phyloP scores from a whole-genome alignment of 2,797 vertebrate species.

The Coccyzus lansbergi region DNA sequence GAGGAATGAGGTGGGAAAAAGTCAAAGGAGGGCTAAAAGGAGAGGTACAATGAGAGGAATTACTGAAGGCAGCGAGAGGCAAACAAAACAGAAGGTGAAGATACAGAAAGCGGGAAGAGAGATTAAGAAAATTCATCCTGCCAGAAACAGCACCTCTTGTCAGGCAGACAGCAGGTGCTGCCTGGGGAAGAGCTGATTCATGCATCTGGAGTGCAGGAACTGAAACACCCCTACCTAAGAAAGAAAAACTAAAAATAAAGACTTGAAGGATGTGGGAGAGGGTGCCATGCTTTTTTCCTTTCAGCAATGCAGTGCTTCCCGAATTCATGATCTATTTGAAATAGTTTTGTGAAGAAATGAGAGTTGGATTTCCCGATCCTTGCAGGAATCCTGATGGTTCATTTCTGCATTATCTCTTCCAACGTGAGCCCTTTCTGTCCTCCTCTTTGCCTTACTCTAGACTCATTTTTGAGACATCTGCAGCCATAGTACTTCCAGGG shows the following conservation, averaged over 20 bases:
- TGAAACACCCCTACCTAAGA: background rate
- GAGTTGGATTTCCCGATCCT: background rate
- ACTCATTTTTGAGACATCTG: background rate
- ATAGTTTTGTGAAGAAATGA: background rate
- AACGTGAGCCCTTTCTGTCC: background rate
- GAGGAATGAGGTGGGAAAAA: background rate
- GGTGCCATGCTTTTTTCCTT: background rate
- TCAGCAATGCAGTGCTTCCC: background rate
- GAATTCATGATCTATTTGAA: background rate
- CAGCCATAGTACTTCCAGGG: background rate
- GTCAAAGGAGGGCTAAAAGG: background rate
- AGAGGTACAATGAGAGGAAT: background rate
- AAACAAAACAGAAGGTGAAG: slow-evolving; percentile 53
- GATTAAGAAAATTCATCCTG: slow-evolving; percentile 66
- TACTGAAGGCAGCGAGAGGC: background rate
- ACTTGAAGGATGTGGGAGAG: background rate
- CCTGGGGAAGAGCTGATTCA: slow-evolving; percentile 60
- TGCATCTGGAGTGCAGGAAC: slow-evolving; percentile 48
- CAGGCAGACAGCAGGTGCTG: slow-evolving; percentile 64
- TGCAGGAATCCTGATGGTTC: background rate
- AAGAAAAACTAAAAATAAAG: slow-evolving; percentile 24
- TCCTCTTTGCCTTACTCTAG: background rate
- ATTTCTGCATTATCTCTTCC: background rate
- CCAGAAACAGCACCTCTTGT: slow-evolving; percentile 57
- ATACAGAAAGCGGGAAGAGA: slow-evolving; percentile 21